Evolutionary conservation across 2,888 invertebrate species (phyloP).

Genomic region (Opisthograptis luteolata): DNA sequence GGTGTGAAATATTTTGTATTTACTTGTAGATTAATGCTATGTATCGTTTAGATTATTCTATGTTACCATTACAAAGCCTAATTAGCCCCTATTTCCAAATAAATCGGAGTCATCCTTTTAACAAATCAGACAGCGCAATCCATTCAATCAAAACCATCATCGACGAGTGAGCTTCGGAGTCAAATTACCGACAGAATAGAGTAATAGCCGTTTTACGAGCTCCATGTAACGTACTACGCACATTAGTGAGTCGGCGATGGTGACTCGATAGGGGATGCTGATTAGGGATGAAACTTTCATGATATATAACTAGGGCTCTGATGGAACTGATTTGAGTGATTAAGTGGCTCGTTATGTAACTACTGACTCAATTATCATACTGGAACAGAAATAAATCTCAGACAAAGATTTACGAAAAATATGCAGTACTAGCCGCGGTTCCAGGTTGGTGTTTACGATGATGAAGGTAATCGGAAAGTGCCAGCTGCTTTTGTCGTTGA

Average conservation of each 20-base stretch:
- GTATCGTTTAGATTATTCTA: too few relatives aligned
- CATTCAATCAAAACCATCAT: not conserved
- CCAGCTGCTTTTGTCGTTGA: too few relatives aligned
- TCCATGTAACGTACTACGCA: conserved; percentile 22
- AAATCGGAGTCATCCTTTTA: too few relatives aligned
- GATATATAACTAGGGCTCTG: conserved; percentile 12
- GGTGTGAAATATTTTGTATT: too few relatives aligned
- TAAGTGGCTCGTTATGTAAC: not conserved
- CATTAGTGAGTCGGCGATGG: conserved; percentile 33
- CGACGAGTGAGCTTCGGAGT: not conserved
- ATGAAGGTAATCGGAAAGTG: too few relatives aligned
- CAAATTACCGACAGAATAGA: conserved; percentile 1
- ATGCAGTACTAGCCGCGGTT: too few relatives aligned
- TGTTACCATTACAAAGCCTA: too few relatives aligned
- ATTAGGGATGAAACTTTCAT: conserved; percentile 34
- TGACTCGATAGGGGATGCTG: conserved; percentile 34
- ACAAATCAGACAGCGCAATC: not conserved
- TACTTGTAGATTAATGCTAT: too few relatives aligned
- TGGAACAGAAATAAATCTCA: not conserved
- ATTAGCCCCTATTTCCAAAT: too few relatives aligned
- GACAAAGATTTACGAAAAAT: too few relatives aligned
- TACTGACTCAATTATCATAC: not conserved
- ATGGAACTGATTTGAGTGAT: conserved; percentile 1
- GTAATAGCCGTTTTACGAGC: conserved; percentile 16
- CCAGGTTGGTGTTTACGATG: too few relatives aligned